phyloP scores from a whole-genome alignment of 2,113 vertebrate species.

The Ceyx melanurus region DNA sequence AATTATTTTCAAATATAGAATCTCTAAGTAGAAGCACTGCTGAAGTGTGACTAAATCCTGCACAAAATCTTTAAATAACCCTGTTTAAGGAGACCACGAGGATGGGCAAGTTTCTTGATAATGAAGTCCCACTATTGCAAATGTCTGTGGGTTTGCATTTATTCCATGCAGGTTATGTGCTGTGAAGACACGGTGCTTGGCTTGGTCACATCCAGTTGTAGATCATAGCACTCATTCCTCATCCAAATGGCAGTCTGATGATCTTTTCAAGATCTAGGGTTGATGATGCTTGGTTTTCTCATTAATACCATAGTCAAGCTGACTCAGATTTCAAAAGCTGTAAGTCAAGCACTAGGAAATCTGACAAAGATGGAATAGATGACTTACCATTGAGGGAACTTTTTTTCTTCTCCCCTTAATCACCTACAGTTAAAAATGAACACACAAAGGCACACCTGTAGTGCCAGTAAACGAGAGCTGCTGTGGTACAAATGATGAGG shows the following conservation, averaged over 20 bases:
- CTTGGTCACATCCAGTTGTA: background rate
- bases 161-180: background rate
- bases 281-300: background rate
- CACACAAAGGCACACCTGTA: conserved; percentile 29
- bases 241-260: background rate
- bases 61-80: background rate
- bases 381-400: background rate
- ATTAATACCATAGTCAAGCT: conserved; percentile 4
- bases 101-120: background rate
- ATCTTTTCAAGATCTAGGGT: background rate
- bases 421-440: conserved; percentile 32
- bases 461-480: background rate
- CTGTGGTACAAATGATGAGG: conserved; percentile 40
- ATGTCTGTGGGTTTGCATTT: background rate
- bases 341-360: conserved; percentile 34
- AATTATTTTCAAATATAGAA: background rate
- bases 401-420: background rate
- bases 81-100: background rate
- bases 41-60: background rate
- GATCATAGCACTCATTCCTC: background rate
- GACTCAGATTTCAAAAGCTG: conserved; percentile 13
- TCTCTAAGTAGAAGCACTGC: background rate
- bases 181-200: background rate
- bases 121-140: background rate
- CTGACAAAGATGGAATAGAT: background rate